These are phyloP conservation scores for Cryptocephalus primarius DNA, from an alignment of 2,888 invertebrate genomes.

Conservation along the genomic window DNA sequence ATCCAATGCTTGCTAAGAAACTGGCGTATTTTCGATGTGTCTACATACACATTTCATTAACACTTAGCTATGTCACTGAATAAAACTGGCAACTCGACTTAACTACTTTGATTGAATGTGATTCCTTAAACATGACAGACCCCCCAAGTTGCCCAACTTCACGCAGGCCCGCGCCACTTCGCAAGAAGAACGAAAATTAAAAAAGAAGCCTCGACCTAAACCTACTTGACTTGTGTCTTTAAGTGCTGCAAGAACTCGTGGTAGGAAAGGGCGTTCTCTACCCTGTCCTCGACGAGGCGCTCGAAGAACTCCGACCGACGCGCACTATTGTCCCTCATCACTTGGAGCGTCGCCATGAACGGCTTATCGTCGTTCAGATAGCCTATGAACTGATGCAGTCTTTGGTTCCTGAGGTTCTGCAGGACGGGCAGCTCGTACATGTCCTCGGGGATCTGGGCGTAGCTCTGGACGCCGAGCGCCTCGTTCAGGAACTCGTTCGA, in stretches of 20 bases:
- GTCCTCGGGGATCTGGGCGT: conserved; percentile 65
- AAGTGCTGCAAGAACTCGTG: conserved; percentile 97
- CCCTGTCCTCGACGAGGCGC: conserved; percentile 85
- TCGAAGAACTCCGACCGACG: conserved; percentile 73
- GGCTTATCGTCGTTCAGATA: conserved; percentile 80
- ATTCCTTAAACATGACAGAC: too few relatives aligned
- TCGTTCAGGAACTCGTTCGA: conserved; percentile 64
- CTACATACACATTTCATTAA: too few relatives aligned
- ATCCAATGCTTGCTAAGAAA: too few relatives aligned
- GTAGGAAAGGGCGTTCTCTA: conserved; percentile 90
- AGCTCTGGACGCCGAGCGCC: conserved; percentile 65
- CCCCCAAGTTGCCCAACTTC: too few relatives aligned
- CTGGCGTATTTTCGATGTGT: too few relatives aligned
- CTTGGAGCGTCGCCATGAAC: conserved; percentile 62
- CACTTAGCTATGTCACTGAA: too few relatives aligned
- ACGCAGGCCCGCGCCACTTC: too few relatives aligned
- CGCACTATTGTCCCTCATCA: conserved; percentile 88
- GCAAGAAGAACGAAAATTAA: too few relatives aligned
- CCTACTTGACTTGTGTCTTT: conserved; percentile 77
- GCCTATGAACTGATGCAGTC: conserved; percentile 68
- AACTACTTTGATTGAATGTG: too few relatives aligned
- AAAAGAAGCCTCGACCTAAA: background rate
- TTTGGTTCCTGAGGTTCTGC: conserved; percentile 61
- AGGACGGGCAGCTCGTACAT: conserved; percentile 67
- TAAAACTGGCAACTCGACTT: too few relatives aligned